phyloP scores from a whole-genome alignment of 2,888 invertebrate species.

The Ethmia dodecea region DNA sequence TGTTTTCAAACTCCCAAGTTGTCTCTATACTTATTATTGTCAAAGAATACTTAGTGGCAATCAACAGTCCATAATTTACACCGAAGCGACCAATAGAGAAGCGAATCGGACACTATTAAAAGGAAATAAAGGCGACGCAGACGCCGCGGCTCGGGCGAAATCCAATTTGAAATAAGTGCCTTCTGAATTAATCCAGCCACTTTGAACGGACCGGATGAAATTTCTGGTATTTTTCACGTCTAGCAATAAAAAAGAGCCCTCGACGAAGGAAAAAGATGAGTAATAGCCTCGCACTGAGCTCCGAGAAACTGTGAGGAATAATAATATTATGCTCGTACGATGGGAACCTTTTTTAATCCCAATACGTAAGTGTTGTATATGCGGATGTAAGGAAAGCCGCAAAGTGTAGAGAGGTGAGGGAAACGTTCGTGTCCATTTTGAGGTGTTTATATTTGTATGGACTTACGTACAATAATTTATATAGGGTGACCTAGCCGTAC shows the following conservation, averaged over 20 bases:
- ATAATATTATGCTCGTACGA: slow-evolving; percentile 64
- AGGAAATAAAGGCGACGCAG: slow-evolving; percentile 54
- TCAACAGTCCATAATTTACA: slow-evolving; percentile 36
- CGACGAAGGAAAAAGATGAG: slow-evolving; percentile 68
- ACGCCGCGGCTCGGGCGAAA: slow-evolving; percentile 56
- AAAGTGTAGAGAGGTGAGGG: no score
- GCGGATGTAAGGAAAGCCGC: no score
- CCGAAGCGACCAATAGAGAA: slow-evolving; percentile 37
- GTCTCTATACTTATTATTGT: no score
- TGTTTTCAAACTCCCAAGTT: no score
- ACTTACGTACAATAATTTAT: no score
- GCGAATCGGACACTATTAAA: slow-evolving; percentile 61
- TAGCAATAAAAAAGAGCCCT: slow-evolving; percentile 71
- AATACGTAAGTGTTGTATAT: slow-evolving; percentile 37
- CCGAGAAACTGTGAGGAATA: slow-evolving; percentile 66
- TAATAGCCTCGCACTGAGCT: slow-evolving; percentile 62
- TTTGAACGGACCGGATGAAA: slow-evolving; percentile 70
- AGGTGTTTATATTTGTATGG: no score
- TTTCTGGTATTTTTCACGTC: slow-evolving; percentile 77
- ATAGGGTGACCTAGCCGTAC: no score
- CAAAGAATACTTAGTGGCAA: slow-evolving; percentile 18
- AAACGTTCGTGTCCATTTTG: no score
- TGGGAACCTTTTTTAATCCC: slow-evolving; percentile 61
- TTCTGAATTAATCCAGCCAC: slow-evolving; percentile 75
- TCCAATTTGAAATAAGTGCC: slow-evolving; percentile 77